Evolutionary conservation across 2,797 vertebrate species (phyloP).

Genomic region (Falco naumanni): DNA sequence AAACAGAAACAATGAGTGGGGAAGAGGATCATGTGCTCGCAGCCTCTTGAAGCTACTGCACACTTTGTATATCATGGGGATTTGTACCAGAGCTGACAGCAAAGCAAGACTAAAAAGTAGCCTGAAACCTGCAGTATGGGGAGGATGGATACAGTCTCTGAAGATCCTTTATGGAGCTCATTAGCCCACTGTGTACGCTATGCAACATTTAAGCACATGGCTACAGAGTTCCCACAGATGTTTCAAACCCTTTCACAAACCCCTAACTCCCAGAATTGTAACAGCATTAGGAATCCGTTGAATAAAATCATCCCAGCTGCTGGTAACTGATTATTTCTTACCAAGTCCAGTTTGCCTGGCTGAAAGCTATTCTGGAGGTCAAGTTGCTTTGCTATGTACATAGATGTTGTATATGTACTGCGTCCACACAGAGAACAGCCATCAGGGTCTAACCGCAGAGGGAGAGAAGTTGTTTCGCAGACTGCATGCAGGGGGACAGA

Average conservation of each 20-base stretch:
- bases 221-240: background rate
- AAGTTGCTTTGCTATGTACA: background rate
- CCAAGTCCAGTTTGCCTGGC: background rate
- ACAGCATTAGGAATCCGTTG: background rate
- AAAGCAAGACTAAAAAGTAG: background rate
- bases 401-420: too few relatives aligned
- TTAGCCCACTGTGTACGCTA: background rate
- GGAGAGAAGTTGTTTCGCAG: background rate
- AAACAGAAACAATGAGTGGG: rapidly evolving
- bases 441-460: background rate
- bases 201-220: background rate
- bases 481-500: background rate
- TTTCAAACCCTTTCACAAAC: background rate
- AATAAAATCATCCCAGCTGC: background rate
- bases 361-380: background rate
- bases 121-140: background rate
- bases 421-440: background rate
- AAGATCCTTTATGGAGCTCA: background rate
- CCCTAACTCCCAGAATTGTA: background rate
- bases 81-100: background rate
- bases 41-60: background rate
- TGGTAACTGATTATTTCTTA: background rate
- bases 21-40: rapidly evolving
- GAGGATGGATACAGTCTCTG: background rate
- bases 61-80: background rate